Percentiles rank a stretch among this genome's conserved stretches.
Evolutionary conservation across 2,113 vertebrate species (phyloP).

Genomic region (Toxotes jaculatrix): DNA sequence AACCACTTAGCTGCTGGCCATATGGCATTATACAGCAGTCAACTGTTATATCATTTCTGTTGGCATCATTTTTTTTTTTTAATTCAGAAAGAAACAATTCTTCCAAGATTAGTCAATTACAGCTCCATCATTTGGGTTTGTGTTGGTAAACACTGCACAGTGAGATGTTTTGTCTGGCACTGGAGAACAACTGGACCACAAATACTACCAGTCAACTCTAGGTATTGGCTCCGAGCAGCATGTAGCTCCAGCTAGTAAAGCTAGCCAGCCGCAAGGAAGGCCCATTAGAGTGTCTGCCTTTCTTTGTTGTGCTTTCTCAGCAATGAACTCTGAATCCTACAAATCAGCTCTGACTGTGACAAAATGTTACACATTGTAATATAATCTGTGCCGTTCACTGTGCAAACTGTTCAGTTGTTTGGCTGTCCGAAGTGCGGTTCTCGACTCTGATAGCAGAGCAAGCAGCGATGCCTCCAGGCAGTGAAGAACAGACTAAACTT

Average conservation of each 20-base stretch:
- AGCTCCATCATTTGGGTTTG: background rate
- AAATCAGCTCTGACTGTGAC: slow-evolving; percentile 42
- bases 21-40: background rate
- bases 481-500: slow-evolving; percentile 27
- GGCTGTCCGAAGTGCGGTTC: background rate
- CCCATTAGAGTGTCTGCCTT: slow-evolving; percentile 20
- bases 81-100: slow-evolving; percentile 1
- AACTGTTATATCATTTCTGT: background rate
- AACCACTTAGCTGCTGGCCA: background rate
- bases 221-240: slow-evolving; percentile 30
- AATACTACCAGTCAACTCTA: slow-evolving; percentile 18
- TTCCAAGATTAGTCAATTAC: background rate
- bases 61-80: background rate
- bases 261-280: slow-evolving; percentile 1
- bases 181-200: slow-evolving; percentile 23
- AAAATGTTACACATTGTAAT: slow-evolving; percentile 43
- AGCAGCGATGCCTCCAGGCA: slow-evolving; percentile 44
- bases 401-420: slow-evolving; percentile 37
- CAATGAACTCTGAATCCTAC: slow-evolving; percentile 26
- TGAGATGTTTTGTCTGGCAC: slow-evolving; percentile 16
- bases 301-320: slow-evolving; percentile 32
- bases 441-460: background rate
- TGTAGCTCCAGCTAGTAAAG: slow-evolving; percentile 1
- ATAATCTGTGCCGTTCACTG: slow-evolving; percentile 35
- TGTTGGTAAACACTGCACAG: slow-evolving; percentile 28